Percentiles rank a stretch among this genome's conserved stretches.
These are phyloP conservation scores for Sander lucioperca DNA, from an alignment of 2,113 vertebrate species.

Conservation along the genomic window DNA sequence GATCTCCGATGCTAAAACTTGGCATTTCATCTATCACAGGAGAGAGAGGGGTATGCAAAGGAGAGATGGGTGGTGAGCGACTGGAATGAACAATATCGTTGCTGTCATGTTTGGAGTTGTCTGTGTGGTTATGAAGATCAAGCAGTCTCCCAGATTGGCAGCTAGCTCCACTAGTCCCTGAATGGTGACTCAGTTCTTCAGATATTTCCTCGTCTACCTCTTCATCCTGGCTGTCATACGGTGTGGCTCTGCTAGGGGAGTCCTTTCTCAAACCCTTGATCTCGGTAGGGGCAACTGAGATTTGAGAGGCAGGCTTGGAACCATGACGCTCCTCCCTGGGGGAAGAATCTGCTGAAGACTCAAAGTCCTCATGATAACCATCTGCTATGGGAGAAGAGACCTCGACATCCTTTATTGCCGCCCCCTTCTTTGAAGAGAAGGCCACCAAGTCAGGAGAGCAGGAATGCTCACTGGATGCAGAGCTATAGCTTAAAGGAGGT, in stretches of 20 bases:
- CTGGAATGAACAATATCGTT: constrained; percentile 37
- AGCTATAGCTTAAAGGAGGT: constrained; percentile 53
- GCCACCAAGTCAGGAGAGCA: constrained; percentile 81
- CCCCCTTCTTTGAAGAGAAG: constrained; percentile 76
- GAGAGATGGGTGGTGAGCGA: constrained; percentile 59
- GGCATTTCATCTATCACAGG: constrained; percentile 80
- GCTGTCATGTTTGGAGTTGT: constrained; percentile 74
- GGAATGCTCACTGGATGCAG: constrained; percentile 62
- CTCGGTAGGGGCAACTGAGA: constrained; percentile 53
- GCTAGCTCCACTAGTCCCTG: constrained; percentile 75
- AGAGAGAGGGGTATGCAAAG: constrained; percentile 44
- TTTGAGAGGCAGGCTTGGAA: constrained; percentile 60
- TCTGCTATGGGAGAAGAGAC: constrained; percentile 53
- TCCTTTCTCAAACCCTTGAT: constrained; percentile 45
- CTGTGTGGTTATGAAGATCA: constrained; percentile 82
- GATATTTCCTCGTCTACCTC: constrained; percentile 86
- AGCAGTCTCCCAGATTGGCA: constrained; percentile 80
- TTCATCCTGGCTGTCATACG: constrained; percentile 67
- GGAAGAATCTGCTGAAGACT: constrained; percentile 78
- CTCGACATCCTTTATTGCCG: constrained; percentile 61
- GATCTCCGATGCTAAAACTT: constrained; percentile 88
- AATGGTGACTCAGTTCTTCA: constrained; percentile 86
- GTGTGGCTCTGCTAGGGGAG: constrained; percentile 33
- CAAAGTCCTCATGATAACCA: constrained; percentile 84
- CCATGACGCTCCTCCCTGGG: constrained; percentile 57